Conservation (phyloP, 2,797 vertebrate species). For the Crocodylus rhombifer region DNA sequence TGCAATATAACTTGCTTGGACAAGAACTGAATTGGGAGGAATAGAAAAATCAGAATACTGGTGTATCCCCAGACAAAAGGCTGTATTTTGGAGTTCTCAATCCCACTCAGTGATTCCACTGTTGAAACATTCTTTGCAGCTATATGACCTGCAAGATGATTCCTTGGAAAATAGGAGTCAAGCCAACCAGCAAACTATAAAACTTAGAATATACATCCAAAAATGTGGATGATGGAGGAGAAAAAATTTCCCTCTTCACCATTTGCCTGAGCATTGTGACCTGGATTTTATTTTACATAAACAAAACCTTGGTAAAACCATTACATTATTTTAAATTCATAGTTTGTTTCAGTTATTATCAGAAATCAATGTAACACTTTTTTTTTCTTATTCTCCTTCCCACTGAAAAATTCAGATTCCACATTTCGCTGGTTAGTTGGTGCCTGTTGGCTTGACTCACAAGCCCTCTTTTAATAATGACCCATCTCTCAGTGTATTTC, state of each 20-base stretch:
- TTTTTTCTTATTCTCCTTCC: background rate
- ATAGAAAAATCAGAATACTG: slow-evolving; percentile 15
- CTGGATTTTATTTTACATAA: background rate
- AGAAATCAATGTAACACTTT: background rate
- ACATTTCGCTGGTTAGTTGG: background rate
- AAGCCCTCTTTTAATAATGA: slow-evolving; percentile 1
- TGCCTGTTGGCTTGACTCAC: background rate
- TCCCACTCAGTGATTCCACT: slow-evolving; percentile 40
- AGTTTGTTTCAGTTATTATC: background rate
- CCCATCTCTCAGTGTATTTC: background rate
- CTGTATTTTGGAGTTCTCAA: background rate
- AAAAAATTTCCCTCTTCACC: slow-evolving; percentile 26
- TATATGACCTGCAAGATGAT: background rate
- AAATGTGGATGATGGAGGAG: slow-evolving; percentile 53
- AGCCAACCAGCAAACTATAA: slow-evolving; percentile 21
- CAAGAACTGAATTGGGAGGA: slow-evolving; percentile 15
- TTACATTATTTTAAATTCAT: background rate
- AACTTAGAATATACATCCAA: background rate
- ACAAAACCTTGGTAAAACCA: background rate
- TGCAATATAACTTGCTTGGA: slow-evolving; percentile 12
- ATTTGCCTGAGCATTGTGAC: background rate
- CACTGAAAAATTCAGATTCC: background rate
- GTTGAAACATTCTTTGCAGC: slow-evolving; percentile 50
- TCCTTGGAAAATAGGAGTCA: slow-evolving; percentile 56
- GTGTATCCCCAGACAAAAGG: slow-evolving; percentile 32